Base-by-base conservation (phyloP, 2,797 vertebrate genomes). In the Parambassis ranga region DNA sequence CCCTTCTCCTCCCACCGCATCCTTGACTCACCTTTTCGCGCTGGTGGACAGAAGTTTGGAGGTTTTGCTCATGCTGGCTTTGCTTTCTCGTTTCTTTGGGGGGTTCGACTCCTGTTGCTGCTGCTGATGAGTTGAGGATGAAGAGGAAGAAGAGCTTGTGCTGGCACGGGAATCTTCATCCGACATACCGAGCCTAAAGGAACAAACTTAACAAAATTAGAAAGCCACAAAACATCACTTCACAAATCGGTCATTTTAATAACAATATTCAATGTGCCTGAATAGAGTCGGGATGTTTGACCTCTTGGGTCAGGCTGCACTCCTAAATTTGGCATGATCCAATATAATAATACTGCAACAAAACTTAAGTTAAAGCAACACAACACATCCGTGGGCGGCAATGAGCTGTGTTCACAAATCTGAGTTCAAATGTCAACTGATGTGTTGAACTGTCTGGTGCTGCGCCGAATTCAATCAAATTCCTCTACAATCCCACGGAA, bases 131-230 rank as follows among this genome's bases (percentile, higher is more conserved):
- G 88, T 92, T 71, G 95, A 96, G 65, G 95, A 95, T 66, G 94
- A 94, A 52, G 96, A 97, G 59, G 95, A 97, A 60, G 95, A 95
- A 92, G 95, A 96, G 92, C 94, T 96, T 90, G 94, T 95, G 92
- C 96, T 97, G 93, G 96, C 95, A 93, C 95, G 95, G 62, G 95
- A 98, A 94, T 98, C 96, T 92, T 98, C 96, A 95, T 98, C 96
- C 92, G 95, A 98, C 96, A 98, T 98, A 94, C 91, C 92, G 93
- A 86, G 89, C 89, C 89, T 85, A 32, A 15, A 41, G 0, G 35
- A 9, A 33, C 32, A 22, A 27, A 0, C 43, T n/a, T n/a, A 18
- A 20, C 6, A 1, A 8, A 10, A 37, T 56, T 52, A 7, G 41
- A 11, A 4, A 18, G 1, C 2, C n/a, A n/a, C 15, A 2, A 7